Evolutionary conservation across 2,888 invertebrate genomes (phyloP).

Genomic region (Aproaerema taeniolella): DNA sequence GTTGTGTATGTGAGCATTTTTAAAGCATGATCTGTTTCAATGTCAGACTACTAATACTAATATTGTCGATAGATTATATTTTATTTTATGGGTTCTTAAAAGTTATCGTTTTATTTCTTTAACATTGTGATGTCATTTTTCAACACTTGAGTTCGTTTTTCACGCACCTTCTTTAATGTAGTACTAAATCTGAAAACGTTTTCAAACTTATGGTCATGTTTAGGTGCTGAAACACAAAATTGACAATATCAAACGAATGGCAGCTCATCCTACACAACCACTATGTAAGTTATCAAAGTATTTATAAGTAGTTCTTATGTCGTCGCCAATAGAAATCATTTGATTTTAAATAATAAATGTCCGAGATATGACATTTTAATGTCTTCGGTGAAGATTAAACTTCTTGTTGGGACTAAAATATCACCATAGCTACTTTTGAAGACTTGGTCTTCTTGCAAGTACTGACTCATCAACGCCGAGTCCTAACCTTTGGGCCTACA

Average conservation of each 20-base stretch:
- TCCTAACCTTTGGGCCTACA: no score
- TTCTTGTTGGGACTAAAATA: no score
- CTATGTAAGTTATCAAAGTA: constrained; percentile 85
- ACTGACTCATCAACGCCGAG: no score
- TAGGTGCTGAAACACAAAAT: constrained; percentile 96
- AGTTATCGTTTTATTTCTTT: not conserved
- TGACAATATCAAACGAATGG: constrained; percentile 96
- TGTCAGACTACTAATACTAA: not conserved
- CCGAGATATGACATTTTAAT: no score
- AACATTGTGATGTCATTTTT: constrained; percentile 12
- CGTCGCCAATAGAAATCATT: no score
- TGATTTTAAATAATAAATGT: no score
- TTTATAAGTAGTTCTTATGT: not conserved
- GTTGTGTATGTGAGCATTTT: constrained; percentile 7
- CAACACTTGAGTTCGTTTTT: no score
- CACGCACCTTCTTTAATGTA: no score
- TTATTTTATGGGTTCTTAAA: not conserved
- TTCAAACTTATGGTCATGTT: constrained; percentile 41
- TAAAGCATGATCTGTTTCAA: constrained; percentile 20
- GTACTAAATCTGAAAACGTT: no score
- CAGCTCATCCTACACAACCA: constrained; percentile 96
- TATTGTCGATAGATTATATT: not conserved
- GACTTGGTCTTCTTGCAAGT: no score
- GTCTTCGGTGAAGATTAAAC: no score
- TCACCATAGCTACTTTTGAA: no score